Base-by-base conservation (phyloP, 2,797 vertebrate genomes). In the Ctenosaura bakeri region DNA sequence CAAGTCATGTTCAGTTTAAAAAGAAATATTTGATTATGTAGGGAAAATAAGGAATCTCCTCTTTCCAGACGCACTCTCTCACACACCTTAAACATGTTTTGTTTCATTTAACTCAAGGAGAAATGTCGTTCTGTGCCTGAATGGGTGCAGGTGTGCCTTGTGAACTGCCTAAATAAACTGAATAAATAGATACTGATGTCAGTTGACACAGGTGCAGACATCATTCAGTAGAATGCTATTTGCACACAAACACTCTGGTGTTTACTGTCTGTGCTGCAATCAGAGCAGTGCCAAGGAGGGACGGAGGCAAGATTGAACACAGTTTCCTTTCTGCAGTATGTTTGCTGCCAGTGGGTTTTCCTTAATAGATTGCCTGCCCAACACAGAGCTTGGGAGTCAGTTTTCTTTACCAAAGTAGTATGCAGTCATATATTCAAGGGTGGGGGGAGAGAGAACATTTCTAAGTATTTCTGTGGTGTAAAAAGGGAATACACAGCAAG, bases 201-300 rank as follows among this genome's bases (percentile, higher is more conserved):
- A 93, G 95, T 97, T 97, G 96, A 95, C 96, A 95, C 96, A 96
- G 96, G 96, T 96, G 97, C 96, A 95, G 94, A 88, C 96, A 95
- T 95, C 95, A 95, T 96, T 96, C 95, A 95, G 94, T 93, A 93
- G 96, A 96, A 97, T 95, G 95, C 94, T 96, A 91, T 96, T 96
- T 96, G 96, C 96, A 92, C 95, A 96, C 95, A 96, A 96, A 94
- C 93, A 95, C 90, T 2, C 94, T 79, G 90, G 94, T 95, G 94
- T 96, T 96, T 94, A 93, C 95, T 87, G 96, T 95, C 94, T 95
- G 95, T 0, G 0, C 94, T 93, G 94, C 94, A 91, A 93, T 93
- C 95, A 93, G 90, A 93, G 94, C 95, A 85, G 88, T 95, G 95
- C 95, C 95, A 96, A 94, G 89, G 95, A 94, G 94, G 94, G 93